Conservation (phyloP, 2,797 vertebrate genomes). For the Rhabdomys pumilio region DNA sequence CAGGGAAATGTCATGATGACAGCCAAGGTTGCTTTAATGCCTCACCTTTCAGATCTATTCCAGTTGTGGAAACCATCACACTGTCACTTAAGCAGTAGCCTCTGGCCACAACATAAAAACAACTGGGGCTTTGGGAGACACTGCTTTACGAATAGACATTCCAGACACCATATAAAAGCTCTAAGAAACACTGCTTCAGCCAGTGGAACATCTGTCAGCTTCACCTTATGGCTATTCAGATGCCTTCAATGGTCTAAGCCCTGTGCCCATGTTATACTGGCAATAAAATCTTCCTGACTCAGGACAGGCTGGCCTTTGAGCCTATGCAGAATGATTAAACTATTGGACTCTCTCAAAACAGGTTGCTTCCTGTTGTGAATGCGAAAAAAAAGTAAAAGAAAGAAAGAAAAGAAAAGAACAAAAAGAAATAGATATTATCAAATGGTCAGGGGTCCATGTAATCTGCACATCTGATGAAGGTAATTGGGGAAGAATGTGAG, state of each 20-base stretch:
- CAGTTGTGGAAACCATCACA: background rate
- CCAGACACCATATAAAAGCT: background rate
- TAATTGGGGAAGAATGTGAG: no score
- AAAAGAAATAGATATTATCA: background rate
- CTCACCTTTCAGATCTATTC: background rate
- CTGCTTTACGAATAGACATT: background rate
- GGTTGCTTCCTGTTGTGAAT: background rate
- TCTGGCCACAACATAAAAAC: background rate
- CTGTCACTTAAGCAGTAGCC: background rate
- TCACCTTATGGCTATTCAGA: background rate
- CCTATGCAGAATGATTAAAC: background rate
- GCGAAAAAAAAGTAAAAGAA: background rate
- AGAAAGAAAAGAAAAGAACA: no score
- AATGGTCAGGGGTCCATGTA: accelerated
- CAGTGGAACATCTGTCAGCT: background rate
- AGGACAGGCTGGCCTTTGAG: background rate
- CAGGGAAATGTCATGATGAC: background rate
- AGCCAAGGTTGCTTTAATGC: background rate
- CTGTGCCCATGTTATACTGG: background rate
- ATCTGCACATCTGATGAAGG: background rate
- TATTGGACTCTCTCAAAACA: background rate
- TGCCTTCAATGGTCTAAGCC: background rate
- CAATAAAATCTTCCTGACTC: background rate
- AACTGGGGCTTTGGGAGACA: background rate
- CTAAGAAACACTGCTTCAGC: background rate